phyloP scores from a whole-genome alignment of 2,113 vertebrate genomes.

The Orycteropus afer region DNA sequence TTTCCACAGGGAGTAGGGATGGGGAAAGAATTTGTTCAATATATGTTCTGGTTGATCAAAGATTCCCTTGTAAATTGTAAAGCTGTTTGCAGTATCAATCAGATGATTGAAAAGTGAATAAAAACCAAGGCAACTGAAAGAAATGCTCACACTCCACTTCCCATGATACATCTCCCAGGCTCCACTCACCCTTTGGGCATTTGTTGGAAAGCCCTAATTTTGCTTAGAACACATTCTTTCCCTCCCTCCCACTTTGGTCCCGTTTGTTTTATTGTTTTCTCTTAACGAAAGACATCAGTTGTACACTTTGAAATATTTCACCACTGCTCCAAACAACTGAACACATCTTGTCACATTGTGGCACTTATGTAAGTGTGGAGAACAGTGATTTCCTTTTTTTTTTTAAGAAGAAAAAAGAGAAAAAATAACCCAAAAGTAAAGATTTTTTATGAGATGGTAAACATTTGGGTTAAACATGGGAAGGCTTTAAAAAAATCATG shows the following conservation, averaged over 20 bases:
- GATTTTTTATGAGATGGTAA: conserved; percentile 46
- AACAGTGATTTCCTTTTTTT: conserved; percentile 60
- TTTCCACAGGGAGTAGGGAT: conserved; percentile 88
- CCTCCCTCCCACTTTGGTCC: conserved; percentile 40
- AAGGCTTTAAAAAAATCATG: conserved; percentile 33
- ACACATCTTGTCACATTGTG: conserved; percentile 57
- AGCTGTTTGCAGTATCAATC: conserved; percentile 98
- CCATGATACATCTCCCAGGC: conserved; percentile 71
- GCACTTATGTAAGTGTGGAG: conserved; percentile 46
- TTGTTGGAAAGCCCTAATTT: conserved; percentile 68
- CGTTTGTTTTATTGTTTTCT: conserved; percentile 50
- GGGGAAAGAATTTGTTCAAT: conserved; percentile 88
- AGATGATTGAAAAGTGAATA: conserved; percentile 96
- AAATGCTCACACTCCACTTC: conserved; percentile 85
- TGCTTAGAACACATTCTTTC: conserved; percentile 77
- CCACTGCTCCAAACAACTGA: conserved; percentile 50
- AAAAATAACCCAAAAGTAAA: conserved; percentile 13
- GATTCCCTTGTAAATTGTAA: conserved; percentile 96
- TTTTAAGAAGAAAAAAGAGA: too few relatives aligned
- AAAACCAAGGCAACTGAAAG: conserved; percentile 94
- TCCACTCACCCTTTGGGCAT: conserved; percentile 56
- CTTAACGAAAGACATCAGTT: conserved; percentile 67
- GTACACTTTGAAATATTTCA: conserved; percentile 55
- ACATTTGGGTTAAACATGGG: conserved; percentile 37
- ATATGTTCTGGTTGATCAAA: conserved; percentile 92